A percentile compares a stretch with the other conserved stretches of the same genome.
phyloP scores from a whole-genome alignment of 2,797 vertebrate genomes.

The Chloroceryle amazona region DNA sequence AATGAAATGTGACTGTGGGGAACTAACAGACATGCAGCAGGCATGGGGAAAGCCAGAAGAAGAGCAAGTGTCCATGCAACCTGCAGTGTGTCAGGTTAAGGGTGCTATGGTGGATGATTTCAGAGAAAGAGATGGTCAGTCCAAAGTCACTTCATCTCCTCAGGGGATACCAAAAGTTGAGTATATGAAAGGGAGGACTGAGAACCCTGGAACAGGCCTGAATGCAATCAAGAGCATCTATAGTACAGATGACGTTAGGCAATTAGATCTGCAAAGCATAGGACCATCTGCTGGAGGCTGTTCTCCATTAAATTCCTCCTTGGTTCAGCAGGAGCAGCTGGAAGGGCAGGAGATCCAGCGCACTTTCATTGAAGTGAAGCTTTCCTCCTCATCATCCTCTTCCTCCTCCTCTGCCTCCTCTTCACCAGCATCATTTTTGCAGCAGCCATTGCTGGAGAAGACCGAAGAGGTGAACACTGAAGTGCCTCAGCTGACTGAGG shows the following conservation, averaged over 20 bases:
- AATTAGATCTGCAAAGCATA: neutral
- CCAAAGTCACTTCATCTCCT: constrained; percentile 26
- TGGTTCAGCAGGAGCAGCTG: constrained; percentile 44
- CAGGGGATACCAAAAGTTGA: constrained; percentile 29
- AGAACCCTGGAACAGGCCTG: neutral
- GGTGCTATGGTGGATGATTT: neutral
- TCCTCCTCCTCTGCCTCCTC: constrained; percentile 71
- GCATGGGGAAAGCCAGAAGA: neutral
- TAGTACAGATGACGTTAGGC: constrained; percentile 22
- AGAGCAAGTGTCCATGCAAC: neutral
- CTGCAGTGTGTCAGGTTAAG: neutral
- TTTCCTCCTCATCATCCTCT: constrained; percentile 76
- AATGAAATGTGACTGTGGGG: neutral
- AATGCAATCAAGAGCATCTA: neutral
- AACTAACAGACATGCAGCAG: neutral
- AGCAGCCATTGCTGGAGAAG: constrained; percentile 39
- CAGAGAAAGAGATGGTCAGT: constrained; percentile 16
- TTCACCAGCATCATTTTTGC: constrained; percentile 60
- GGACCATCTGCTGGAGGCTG: neutral
- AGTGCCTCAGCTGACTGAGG: neutral
- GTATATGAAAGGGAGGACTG: neutral
- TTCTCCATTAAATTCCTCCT: neutral
- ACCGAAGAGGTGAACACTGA: neutral
- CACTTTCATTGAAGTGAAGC: constrained; percentile 85
- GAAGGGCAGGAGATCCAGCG: constrained; percentile 79